Conservation (phyloP, 2,797 vertebrate genomes). For the Eidolon dupreanum region DNA sequence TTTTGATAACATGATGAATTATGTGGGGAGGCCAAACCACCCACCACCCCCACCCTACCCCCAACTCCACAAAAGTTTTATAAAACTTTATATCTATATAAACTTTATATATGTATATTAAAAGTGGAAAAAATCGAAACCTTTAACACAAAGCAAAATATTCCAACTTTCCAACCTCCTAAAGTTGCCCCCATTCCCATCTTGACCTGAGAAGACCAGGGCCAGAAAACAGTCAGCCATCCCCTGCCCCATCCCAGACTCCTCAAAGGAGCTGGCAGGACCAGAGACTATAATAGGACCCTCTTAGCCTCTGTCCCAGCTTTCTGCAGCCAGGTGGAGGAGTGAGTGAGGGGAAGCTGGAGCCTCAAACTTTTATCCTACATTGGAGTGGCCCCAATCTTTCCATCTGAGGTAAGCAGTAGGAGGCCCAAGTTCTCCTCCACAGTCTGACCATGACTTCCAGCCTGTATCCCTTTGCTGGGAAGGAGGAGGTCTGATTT, state of each 20-base stretch:
- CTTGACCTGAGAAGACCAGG: not conserved
- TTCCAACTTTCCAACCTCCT: not conserved
- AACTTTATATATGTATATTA: not conserved
- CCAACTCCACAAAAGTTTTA: slow-evolving; percentile 69
- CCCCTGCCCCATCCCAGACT: not conserved
- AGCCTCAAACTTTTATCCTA: slow-evolving; percentile 28
- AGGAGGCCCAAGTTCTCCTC: not conserved
- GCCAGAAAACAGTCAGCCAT: slow-evolving; percentile 24
- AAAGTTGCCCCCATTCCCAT: not conserved
- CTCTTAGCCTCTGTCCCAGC: slow-evolving; percentile 68
- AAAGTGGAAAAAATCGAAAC: slow-evolving; percentile 45
- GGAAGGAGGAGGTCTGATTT: not conserved
- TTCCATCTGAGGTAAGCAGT: not conserved
- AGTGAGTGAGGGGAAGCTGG: not conserved
- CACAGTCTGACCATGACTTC: not conserved
- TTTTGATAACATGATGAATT: slow-evolving; percentile 91
- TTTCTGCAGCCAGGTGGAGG: slow-evolving; percentile 62
- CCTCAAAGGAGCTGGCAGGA: slow-evolving; percentile 26
- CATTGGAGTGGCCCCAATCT: not conserved
- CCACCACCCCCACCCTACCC: not conserved
- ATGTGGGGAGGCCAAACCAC: slow-evolving; percentile 61
- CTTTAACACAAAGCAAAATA: slow-evolving; percentile 16
- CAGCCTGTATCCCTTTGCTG: not conserved
- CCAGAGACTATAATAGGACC: slow-evolving; percentile 37
- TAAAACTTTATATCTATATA: slow-evolving; percentile 29